Base-by-base conservation (phyloP, 2,113 vertebrate species). In the Taxidea taxus region DNA sequence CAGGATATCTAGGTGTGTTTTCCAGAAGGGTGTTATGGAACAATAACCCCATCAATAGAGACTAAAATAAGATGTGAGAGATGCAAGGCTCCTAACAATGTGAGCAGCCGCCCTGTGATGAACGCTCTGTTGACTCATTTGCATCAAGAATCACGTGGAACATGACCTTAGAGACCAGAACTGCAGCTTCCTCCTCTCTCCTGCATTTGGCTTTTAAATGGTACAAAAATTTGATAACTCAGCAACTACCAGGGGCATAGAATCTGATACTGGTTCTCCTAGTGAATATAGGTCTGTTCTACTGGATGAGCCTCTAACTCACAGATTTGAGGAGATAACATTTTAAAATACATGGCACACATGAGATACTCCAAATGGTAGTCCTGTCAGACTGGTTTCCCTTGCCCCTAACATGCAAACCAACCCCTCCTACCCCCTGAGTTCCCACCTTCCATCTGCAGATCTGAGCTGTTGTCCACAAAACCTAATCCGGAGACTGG, bases 11-110 rank as follows among this genome's bases (percentile, higher is more conserved):
- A 66, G 74, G 34, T 80, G 86, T 75, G 68, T 29, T 8, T 54
- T 95, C 60, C 34, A 51, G 80, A 87, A 93, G 62, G 80, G 20
- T 93, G 80, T 93, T 70, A 72, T 64, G 84, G 95, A 91, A 93
- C 91, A 95, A 58, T 90, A 64, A 94, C 66, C 60, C 66, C 37
- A 27, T 78, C 78, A 74, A 66, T 0, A 90, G 42, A 54, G 3
- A 62, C 47, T 51, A n/a, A 96, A 95, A 85, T 87, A 91, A 91
- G 49, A 84, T 37, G 60, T 90, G 93, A 91, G 78, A 62, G 29
- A 81, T 47, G 29, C 58, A 27, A 80, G 87, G 68, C 44, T 96
- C 74, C 88, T 37, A 16, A 29, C 44, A 4, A 44, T 4, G 83
- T 44, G n/a, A 62, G 47, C 11, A 4, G 39, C 68, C 6, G 39